phyloP scores from a whole-genome alignment of 2,797 vertebrate species.

The Picus viridis region DNA sequence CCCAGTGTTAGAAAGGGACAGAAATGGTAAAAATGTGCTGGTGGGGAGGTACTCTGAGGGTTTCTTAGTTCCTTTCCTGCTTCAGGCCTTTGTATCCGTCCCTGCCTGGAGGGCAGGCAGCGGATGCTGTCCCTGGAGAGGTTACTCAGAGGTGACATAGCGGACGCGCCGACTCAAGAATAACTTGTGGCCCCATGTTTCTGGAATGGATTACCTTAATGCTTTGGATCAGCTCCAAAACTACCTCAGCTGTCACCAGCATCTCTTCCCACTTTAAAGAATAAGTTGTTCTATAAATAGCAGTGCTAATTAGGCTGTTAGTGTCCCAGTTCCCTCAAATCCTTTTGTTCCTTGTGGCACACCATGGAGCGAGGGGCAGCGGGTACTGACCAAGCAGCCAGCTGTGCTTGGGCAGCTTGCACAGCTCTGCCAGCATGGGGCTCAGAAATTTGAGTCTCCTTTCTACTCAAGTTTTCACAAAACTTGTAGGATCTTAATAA shows the following conservation, averaged over 20 bases:
- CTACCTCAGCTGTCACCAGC: neutral
- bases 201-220: neutral
- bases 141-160: neutral
- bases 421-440: neutral
- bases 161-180: accelerated
- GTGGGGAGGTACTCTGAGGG: too few species aligned
- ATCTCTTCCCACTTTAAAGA: neutral
- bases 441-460: neutral
- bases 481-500: neutral
- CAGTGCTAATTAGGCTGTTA: neutral
- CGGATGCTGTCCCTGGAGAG: neutral
- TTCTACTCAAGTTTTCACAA: neutral
- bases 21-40: neutral
- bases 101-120: neutral
- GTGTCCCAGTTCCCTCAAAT: neutral
- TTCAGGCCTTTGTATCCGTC: accelerated
- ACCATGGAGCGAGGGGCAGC: neutral
- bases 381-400: neutral
- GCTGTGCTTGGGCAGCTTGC: neutral
- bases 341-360: neutral
- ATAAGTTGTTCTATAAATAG: conserved; percentile 19
- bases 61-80: neutral
- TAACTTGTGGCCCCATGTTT: neutral
- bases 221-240: conserved; percentile 10
- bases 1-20: neutral